Base-by-base conservation (phyloP, 2,113 vertebrate genomes). In the Leiothrix lutea region DNA sequence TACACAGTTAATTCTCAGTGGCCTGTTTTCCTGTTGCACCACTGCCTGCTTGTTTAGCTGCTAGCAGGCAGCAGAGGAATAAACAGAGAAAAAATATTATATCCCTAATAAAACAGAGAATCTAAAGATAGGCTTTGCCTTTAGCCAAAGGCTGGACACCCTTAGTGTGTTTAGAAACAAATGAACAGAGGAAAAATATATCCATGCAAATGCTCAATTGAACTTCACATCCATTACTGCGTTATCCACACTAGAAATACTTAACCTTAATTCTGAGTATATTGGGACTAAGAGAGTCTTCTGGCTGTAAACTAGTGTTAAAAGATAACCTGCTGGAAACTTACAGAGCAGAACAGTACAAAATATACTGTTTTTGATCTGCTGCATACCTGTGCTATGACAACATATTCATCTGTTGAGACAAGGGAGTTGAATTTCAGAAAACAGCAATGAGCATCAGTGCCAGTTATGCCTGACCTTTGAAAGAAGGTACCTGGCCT, bases 381-480 rank as follows among this genome's bases (percentile, higher is more conserved):
- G 38, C 58, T 94, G 45, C 60, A 70, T 74, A 50, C 38, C 67
- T 81, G 38, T 54, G 64, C 35, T 58, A 8, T 89, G 83, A 73
- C 80, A 92, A 96, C 67, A 38, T 38, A 86, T 50, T 90, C 31
- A 42, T 87, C 60, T 86, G 35, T 64, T 69, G 78, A 91, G 82
- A 95, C 82, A 94, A 80, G 64, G 40, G 54, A 91, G 31, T 9
- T 94, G 79, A 56, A 70, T 80, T 96, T 48, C 70, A 89, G 66
- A 80, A 92, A 96, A 90, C 8, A 88, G 45, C 82, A 90, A 86
- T 72, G 61, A 96, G 71, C 73, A 85, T 65, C 83, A 53, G 86
- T 90, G 92, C 28, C 91, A 95, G 80, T 88, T 88, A 70, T 80
- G 17, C 24, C 15, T 93, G 94, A 97, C 95, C 94, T 97, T 97